These are phyloP conservation scores for Antrozous pallidus DNA, from an alignment of 2,797 vertebrate species.

Conservation along the genomic window DNA sequence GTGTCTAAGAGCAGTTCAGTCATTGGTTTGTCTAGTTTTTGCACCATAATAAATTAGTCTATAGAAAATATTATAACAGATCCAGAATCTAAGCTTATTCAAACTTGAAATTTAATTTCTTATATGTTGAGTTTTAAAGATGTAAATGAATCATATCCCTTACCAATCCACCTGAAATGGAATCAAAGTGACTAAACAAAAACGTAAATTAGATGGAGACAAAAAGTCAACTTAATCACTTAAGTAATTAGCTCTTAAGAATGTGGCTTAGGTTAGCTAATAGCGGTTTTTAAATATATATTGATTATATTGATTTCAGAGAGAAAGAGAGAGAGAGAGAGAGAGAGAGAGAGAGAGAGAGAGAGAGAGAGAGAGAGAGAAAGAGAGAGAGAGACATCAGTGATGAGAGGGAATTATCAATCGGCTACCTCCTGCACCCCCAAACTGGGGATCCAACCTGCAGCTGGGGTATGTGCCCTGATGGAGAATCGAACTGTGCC, in stretches of 20 bases:
- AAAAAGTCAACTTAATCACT: background rate
- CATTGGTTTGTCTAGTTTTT: background rate
- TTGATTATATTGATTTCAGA: no score
- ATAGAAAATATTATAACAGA: background rate
- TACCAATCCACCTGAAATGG: background rate
- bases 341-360: no score
- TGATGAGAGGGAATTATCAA: no score
- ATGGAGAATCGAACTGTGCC: no score
- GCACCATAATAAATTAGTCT: background rate
- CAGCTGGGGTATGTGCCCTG: no score
- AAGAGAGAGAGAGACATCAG: no score
- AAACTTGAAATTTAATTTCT: background rate
- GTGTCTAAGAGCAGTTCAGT: background rate
- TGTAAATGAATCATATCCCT: background rate
- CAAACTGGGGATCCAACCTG: no score
- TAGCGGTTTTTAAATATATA: background rate
- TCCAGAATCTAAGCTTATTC: background rate
- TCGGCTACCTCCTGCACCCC: no score
- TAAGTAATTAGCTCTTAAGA: background rate
- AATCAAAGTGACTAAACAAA: background rate
- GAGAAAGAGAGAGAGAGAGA: no score
- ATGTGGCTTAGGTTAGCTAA: background rate
- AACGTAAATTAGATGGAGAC: background rate
- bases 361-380: no score
- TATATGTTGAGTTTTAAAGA: background rate